Evolutionary conservation across 2,113 vertebrate species (phyloP).

Genomic region (Pelvicachromis taeniatus): DNA sequence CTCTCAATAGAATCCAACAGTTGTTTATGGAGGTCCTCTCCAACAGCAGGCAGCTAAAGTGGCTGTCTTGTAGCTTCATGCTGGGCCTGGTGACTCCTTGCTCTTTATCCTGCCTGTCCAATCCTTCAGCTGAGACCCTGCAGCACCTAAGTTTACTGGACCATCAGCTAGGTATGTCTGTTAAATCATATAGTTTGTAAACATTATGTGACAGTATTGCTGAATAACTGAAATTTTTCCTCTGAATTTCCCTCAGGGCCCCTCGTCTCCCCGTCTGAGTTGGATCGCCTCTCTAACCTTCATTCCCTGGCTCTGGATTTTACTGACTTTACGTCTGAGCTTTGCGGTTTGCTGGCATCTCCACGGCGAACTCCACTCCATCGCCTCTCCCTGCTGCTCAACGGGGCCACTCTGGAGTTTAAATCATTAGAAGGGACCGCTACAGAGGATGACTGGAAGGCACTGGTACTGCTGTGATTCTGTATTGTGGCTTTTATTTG

Average conservation of each 20-base stretch:
- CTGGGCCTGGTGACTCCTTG: conserved; percentile 90
- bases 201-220: background rate
- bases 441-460: conserved; percentile 93
- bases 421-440: conserved; percentile 88
- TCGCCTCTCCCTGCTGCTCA: conserved; percentile 93
- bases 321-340: conserved; percentile 91
- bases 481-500: background rate
- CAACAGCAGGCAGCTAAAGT: conserved; percentile 91
- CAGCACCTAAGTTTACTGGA: conserved; percentile 94
- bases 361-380: conserved; percentile 87
- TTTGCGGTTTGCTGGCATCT: conserved; percentile 88
- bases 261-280: conserved; percentile 84
- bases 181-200: background rate
- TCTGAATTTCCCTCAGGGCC: conserved; percentile 59
- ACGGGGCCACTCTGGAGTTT: conserved; percentile 86
- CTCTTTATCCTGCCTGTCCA: conserved; percentile 89
- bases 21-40: conserved; percentile 93
- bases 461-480: conserved; percentile 68
- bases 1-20: conserved; percentile 85
- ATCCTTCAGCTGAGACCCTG: conserved; percentile 87
- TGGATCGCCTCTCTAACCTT: conserved; percentile 87
- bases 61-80: conserved; percentile 96
- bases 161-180: conserved; percentile 78
- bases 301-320: conserved; percentile 93
- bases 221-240: background rate